A percentile compares a stretch with the other conserved stretches of the same genome.
phyloP scores from a whole-genome alignment of 2,888 invertebrate species.

The Harpalus rufipes region DNA sequence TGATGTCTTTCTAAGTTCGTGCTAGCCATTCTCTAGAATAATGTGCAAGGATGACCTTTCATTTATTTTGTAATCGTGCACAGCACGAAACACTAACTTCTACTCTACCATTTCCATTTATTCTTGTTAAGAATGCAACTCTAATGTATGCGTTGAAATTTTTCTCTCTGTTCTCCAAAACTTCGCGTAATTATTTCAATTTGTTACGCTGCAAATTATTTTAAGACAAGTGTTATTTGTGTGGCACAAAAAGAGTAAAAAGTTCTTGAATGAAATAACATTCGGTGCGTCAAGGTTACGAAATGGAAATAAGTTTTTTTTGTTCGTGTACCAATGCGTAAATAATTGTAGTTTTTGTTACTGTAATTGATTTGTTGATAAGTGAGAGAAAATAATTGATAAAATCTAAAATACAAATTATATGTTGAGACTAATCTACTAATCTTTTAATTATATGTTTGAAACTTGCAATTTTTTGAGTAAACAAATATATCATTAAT shows the following conservation, averaged over 20 bases:
- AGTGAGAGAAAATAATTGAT: not conserved
- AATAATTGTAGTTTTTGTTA: not conserved
- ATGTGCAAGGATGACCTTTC: constrained; percentile 58
- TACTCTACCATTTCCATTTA: not conserved
- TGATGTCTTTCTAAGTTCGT: constrained; percentile 20
- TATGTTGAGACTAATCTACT: not conserved
- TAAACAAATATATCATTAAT: too few species aligned
- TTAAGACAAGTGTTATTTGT: not conserved
- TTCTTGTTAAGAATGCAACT: constrained; percentile 19
- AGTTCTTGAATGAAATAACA: constrained; percentile 41
- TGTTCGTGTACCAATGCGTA: not conserved
- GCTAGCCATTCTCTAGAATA: constrained; percentile 52
- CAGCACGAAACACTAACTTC: constrained; percentile 24
- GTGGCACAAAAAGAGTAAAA: constrained; percentile 1
- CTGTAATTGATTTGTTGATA: not conserved
- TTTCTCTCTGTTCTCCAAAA: too few species aligned
- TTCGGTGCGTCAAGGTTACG: not conserved
- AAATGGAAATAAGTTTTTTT: constrained; percentile 22
- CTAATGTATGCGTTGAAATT: too few species aligned
- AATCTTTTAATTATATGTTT: too few species aligned
- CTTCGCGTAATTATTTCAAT: constrained; percentile 15
- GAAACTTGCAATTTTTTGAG: too few species aligned
- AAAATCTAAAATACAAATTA: not conserved
- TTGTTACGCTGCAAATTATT: constrained; percentile 8
- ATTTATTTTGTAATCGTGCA: constrained; percentile 56